phyloP scores from a whole-genome alignment of 2,888 invertebrate species.

The Tachina fera region DNA sequence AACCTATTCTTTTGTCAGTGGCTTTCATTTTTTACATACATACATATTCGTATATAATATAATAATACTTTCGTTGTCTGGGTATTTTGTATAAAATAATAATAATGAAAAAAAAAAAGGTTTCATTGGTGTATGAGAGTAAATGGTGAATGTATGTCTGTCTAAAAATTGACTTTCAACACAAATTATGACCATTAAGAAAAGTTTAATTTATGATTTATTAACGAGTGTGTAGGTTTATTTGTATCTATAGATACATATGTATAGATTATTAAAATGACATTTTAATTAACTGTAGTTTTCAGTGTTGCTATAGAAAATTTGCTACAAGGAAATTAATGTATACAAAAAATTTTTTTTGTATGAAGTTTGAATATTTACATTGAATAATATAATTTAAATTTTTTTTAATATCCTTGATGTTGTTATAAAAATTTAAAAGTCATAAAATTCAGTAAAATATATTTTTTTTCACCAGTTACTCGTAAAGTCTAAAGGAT shows the following conservation, averaged over 20 bases:
- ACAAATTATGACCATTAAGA: conserved; percentile 52
- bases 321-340: neutral
- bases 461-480: too few species aligned
- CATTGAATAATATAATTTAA: too few species aligned
- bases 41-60: conserved; percentile 33
- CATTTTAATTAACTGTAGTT: neutral
- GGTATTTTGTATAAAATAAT: conserved; percentile 43
- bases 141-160: conserved; percentile 3
- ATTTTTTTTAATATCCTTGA: too few species aligned
- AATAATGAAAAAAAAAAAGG: conserved; percentile 20
- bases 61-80: conserved; percentile 47
- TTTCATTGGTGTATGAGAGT: neutral
- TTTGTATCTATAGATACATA: neutral
- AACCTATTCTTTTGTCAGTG: conserved; percentile 30
- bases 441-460: too few species aligned
- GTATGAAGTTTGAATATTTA: too few species aligned
- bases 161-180: conserved; percentile 44
- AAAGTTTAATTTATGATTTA: conserved; percentile 59
- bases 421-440: too few species aligned
- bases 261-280: neutral
- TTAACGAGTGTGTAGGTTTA: conserved; percentile 17
- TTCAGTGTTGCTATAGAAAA: neutral
- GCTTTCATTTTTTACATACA: conserved; percentile 58
- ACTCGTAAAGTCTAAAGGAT: too few species aligned
- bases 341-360: too few species aligned